Conservation (phyloP, 1,140 invertebrate genomes). For the Listronotus bonariensis region DNA sequence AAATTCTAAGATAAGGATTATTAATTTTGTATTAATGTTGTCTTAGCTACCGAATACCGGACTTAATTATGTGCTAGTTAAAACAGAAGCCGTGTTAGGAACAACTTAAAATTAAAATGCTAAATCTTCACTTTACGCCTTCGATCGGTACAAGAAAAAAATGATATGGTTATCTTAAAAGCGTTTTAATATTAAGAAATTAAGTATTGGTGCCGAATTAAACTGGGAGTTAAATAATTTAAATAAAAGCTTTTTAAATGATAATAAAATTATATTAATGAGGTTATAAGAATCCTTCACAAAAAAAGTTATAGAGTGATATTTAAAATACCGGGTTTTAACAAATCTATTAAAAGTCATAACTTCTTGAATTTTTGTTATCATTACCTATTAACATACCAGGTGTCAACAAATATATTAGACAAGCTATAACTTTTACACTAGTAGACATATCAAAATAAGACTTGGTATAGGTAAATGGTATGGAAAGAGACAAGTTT, state of each 20-base stretch:
- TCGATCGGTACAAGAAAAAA: slow-evolving; percentile 9
- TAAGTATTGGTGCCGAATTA: neutral
- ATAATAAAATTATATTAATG: neutral
- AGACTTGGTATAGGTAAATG: too few species aligned
- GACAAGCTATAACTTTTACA: too few species aligned
- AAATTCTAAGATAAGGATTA: slow-evolving; percentile 24
- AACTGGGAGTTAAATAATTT: neutral
- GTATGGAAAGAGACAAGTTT: too few species aligned
- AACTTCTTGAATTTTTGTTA: too few species aligned
- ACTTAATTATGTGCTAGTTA: slow-evolving; percentile 22
- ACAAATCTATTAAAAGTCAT: too few species aligned
- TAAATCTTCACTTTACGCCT: slow-evolving; percentile 13
- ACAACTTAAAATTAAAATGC: slow-evolving; percentile 29
- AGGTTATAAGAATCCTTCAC: too few species aligned
- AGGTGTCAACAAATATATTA: too few species aligned
- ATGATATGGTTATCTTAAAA: slow-evolving; percentile 26
- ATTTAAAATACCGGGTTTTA: too few species aligned
- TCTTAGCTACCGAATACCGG: slow-evolving; percentile 15
- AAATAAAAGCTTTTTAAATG: slow-evolving; percentile 7
- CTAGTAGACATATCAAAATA: too few species aligned
- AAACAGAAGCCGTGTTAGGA: slow-evolving; percentile 32
- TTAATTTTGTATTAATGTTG: slow-evolving; percentile 23
- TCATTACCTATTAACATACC: too few species aligned
- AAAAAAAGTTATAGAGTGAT: too few species aligned
- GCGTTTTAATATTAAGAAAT: slow-evolving; percentile 19